A percentile compares a stretch with the other conserved stretches of the same genome.
phyloP scores from a whole-genome alignment of 2,888 invertebrate genomes.

The Xestia ashworthii region DNA sequence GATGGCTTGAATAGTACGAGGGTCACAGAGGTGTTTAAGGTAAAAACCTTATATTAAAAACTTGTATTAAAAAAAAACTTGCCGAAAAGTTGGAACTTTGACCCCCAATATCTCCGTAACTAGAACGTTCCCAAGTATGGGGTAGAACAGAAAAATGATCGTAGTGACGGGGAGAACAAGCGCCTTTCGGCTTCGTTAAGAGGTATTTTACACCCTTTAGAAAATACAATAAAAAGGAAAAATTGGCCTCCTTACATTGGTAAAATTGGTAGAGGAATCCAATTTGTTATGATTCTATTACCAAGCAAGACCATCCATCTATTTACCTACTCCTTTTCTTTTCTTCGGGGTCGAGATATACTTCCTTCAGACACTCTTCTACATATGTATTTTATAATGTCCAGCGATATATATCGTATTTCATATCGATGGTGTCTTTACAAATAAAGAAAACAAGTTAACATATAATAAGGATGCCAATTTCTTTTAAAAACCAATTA shows the following conservation, averaged over 20 bases:
- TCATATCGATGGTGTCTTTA: neutral
- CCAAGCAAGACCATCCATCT: neutral
- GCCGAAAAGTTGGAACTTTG: too few relatives aligned
- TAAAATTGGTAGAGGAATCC: neutral
- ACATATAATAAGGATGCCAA: constrained; percentile 29
- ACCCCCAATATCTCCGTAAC: too few relatives aligned
- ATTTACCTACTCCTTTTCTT: neutral
- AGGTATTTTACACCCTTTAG: too few relatives aligned
- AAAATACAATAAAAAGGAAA: neutral
- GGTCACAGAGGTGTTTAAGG: too few relatives aligned
- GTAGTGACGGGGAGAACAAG: too few relatives aligned
- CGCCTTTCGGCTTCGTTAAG: too few relatives aligned
- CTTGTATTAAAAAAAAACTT: too few relatives aligned
- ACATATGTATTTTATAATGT: neutral
- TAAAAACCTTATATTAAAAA: too few relatives aligned
- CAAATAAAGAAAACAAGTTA: neutral
- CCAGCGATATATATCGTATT: too few relatives aligned
- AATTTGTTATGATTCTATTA: neutral
- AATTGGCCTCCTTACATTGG: neutral
- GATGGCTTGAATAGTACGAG: too few relatives aligned
- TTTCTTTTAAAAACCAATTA: constrained; percentile 28
- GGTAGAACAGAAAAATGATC: too few relatives aligned
- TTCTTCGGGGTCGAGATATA: neutral
- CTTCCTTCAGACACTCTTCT: neutral
- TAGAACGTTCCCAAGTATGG: too few relatives aligned